phyloP scores from a whole-genome alignment of 2,888 invertebrate genomes.

The Drosophila anomelani region DNA sequence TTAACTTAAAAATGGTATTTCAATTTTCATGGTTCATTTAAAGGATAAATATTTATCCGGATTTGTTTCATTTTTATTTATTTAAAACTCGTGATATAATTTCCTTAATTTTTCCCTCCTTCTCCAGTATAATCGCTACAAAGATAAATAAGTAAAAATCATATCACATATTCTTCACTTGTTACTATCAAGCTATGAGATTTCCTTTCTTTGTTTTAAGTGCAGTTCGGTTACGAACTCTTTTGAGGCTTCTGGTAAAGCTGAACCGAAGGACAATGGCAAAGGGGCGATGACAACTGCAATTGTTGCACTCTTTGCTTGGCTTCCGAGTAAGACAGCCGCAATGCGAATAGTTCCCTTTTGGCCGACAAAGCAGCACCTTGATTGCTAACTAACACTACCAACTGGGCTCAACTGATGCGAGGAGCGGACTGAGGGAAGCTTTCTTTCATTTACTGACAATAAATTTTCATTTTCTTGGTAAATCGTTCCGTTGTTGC shows the following conservation, averaged over 20 bases:
- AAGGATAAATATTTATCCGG: background rate
- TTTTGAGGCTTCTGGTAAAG: constrained; percentile 71
- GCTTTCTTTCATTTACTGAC: constrained; percentile 80
- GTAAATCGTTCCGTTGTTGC: constrained; percentile 69
- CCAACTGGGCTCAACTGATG: constrained; percentile 39
- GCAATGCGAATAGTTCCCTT: constrained; percentile 48
- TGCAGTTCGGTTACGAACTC: constrained; percentile 23
- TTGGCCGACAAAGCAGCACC: constrained; percentile 67
- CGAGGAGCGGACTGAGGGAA: constrained; percentile 29
- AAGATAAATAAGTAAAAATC: background rate
- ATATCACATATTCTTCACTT: background rate
- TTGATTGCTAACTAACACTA: constrained; percentile 73
- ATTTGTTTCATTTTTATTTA: accelerated
- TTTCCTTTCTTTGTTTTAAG: background rate
- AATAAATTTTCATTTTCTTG: constrained; percentile 82
- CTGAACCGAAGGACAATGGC: constrained; percentile 65
- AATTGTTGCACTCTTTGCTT: constrained; percentile 36
- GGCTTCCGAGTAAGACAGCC: constrained; percentile 33
- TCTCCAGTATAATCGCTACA: background rate
- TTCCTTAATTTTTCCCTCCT: background rate
- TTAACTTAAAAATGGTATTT: background rate
- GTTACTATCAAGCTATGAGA: background rate
- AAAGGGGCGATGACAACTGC: constrained; percentile 35
- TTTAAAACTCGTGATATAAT: background rate
- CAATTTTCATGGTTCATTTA: background rate